Base-by-base conservation (phyloP, 2,888 invertebrate species). In the Drosophila flavopinicola region DNA sequence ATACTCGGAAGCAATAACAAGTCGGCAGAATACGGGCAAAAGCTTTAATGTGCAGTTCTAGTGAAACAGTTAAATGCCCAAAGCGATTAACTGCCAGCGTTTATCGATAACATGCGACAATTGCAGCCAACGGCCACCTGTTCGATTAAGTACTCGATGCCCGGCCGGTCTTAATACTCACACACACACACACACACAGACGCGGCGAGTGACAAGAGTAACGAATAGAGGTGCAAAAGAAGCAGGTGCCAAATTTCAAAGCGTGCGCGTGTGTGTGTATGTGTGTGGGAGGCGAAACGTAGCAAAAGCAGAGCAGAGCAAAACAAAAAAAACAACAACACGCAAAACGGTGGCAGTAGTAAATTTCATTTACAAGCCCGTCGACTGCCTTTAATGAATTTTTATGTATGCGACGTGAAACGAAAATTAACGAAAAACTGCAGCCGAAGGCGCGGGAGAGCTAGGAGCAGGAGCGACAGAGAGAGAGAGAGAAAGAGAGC, bases 331-430 rank as follows among this genome's bases (percentile, higher is more conserved):
- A 60, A 45, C 41, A 70, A 76, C 42, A 66, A 60, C 48, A 64
- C 52, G 65, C 58, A 72, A 75, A 85, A 82, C 78, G 87, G 83
- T 77, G 82, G 82, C 85, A 85, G 87, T 87, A 85, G 87, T 87
- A 85, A 82, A 82, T 85, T 75, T 85, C 71, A 87, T 87, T 87
- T 87, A 85, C 83, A 73, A 85, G 63, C 47, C 49, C 23, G 66
- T 51, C 33, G 51, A 67, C 69, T 57, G 61, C 61, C 80, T 80
- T 85, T 84, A 87, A 87, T 80, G 85, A 80, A 80, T 66, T 87
- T 80, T 85, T 80, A 77, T 80, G 80, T 84, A 87, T 80, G 82
- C 80, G 82, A 84, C 78, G 68, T 79, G 70, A 63, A 60, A 75
- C 61, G 65, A 70, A 70, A 71, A 70, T 66, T 63, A 66, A 70